Evolutionary conservation across 2,797 vertebrate genomes (phyloP), one percentile per base, ranked within the genome.

Genomic region (Arctocebus calabarensis): DNA sequence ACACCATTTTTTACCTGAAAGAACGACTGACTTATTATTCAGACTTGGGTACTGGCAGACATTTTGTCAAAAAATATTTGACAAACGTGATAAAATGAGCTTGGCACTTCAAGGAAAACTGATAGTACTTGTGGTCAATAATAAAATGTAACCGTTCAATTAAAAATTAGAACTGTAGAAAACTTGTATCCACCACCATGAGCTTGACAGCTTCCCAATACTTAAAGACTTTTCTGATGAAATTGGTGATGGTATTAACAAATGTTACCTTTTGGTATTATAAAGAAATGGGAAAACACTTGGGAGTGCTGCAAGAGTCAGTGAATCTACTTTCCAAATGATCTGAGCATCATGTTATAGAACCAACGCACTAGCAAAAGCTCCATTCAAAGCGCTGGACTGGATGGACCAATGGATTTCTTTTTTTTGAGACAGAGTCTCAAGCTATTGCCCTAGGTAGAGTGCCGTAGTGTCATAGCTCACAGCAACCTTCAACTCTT

Each of bases 61-160:
- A 92, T 70, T 82, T 94, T 84, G 57, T 92, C 29, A 66, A 92
- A 84, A 84, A 75, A n/a, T 57, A 20, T n/a, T n/a, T n/a, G 82
- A 89, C 27, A 93, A 89, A 84, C 29, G 29, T n/a, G 83, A 75
- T 19, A 95, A 88, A 90, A 81, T 66, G 48, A 89, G 23, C 29
- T 43, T 55, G 14, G 84, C 55, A 87, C 29, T 83, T 88, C 34
- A 81, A 82, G 66, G 27, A 96, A 95, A 96, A 90, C 59, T 57
- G 57, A 55, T 7, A 91, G 27, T 86, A 79, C 82, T 95, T 96
- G 73, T 90, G 57, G 81, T 14, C 75, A 96, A 81, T 78, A 40
- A 84, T 68, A 88, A 94, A 96, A 91, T 70, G 71, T 57, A 93
- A 84, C 40, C 40, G 94, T 97, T 97, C 13, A 82, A 37, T 45